phyloP scores from a whole-genome alignment of 2,888 invertebrate genomes.

The Monopis laevigella region DNA sequence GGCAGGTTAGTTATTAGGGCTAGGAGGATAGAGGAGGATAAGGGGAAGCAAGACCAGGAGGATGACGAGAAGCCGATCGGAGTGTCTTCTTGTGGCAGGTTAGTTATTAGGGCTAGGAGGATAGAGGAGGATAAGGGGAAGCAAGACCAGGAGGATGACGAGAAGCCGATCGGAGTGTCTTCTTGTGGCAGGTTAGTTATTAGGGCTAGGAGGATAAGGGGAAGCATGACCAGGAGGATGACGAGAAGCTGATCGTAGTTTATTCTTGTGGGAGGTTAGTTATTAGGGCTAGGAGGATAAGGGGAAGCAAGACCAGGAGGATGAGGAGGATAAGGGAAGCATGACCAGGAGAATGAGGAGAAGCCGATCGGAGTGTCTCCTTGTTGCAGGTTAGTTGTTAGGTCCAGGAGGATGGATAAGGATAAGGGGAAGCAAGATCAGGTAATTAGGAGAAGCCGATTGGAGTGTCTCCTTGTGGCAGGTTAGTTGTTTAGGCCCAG shows the following conservation, averaged over 20 bases:
- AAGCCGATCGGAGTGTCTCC: too few species aligned
- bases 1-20: slow-evolving; percentile 78
- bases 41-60: slow-evolving; percentile 71
- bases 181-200: slow-evolving; percentile 85
- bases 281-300: too few species aligned
- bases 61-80: slow-evolving; percentile 94
- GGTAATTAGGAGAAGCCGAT: too few species aligned
- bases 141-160: slow-evolving; percentile 80
- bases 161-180: slow-evolving; percentile 91
- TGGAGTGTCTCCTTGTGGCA: too few species aligned
- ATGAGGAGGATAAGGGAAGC: too few species aligned
- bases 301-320: too few species aligned
- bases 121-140: slow-evolving; percentile 59
- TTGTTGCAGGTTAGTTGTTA: too few species aligned
- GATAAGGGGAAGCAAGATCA: too few species aligned
- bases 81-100: slow-evolving; percentile 92
- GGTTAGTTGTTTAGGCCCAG: too few species aligned
- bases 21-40: slow-evolving; percentile 47
- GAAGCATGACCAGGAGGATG: slow-evolving; percentile 77
- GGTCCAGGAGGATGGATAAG: too few species aligned
- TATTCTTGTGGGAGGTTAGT: slow-evolving; percentile 88
- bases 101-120: too few species aligned
- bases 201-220: slow-evolving; percentile 57
- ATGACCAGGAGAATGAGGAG: too few species aligned
- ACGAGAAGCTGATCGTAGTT: slow-evolving; percentile 91